phyloP scores from a whole-genome alignment of 2,888 invertebrate genomes.

The Hofmannophila pseudospretella region DNA sequence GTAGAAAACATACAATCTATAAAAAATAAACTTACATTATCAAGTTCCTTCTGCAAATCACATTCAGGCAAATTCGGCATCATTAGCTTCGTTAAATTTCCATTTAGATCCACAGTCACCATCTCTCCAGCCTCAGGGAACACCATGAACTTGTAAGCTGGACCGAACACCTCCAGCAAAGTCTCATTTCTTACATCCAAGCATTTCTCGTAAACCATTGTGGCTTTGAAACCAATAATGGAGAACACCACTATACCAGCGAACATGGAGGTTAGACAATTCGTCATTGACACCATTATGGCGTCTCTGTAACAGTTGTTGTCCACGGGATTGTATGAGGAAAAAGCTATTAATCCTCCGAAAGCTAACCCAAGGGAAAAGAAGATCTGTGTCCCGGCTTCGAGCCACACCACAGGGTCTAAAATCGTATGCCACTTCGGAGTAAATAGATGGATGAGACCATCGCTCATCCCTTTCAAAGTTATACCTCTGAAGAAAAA shows the following conservation, averaged over 20 bases:
- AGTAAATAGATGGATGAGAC: constrained; percentile 91
- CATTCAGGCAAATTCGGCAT: constrained; percentile 86
- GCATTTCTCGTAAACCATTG: constrained; percentile 89
- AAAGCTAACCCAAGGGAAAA: constrained; percentile 97
- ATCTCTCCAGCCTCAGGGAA: constrained; percentile 78
- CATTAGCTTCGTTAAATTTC: constrained; percentile 75
- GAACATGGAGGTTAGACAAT: constrained; percentile 97
- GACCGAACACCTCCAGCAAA: constrained; percentile 76
- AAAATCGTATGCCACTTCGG: constrained; percentile 94
- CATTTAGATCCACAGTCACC: constrained; percentile 70
- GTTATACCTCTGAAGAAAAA: constrained; percentile 97
- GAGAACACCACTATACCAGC: constrained; percentile 98
- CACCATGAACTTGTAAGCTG: constrained; percentile 54
- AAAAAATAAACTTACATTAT: constrained; percentile 82
- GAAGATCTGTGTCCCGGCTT: constrained; percentile 98
- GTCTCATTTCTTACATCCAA: constrained; percentile 80
- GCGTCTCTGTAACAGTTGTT: constrained; percentile 98
- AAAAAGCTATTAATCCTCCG: constrained; percentile 96
- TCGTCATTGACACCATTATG: constrained; percentile 93
- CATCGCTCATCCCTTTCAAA: constrained; percentile 90
- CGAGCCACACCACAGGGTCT: constrained; percentile 97
- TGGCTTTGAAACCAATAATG: constrained; percentile 95
- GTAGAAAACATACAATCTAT: no score
- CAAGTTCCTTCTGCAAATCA: constrained; percentile 90
- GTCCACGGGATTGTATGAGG: constrained; percentile 97